A percentile compares a stretch with the other conserved stretches of the same genome.
Evolutionary conservation across 2,888 invertebrate genomes (phyloP).

Genomic region (Ceratothoa steindachneri): DNA sequence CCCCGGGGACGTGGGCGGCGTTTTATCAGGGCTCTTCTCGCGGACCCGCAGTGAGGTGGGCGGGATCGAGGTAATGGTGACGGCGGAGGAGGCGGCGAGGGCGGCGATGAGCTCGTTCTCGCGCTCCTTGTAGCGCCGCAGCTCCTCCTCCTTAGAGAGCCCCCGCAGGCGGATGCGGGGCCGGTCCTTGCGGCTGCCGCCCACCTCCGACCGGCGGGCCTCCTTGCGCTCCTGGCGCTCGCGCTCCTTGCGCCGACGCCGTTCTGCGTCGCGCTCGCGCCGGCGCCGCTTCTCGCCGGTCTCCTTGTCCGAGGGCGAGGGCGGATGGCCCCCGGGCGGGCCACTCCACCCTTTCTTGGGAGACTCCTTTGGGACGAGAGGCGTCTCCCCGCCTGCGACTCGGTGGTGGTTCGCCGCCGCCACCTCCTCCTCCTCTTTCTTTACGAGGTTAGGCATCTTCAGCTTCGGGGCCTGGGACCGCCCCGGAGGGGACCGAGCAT

Average conservation of each 20-base stretch:
- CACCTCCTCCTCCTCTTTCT: conserved; percentile 15
- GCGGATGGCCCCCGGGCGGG: neutral
- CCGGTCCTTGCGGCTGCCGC: conserved; percentile 22
- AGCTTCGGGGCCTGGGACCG: conserved; percentile 32
- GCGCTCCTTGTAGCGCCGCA: conserved; percentile 15
- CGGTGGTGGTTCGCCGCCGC: too few species aligned
- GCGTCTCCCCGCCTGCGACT: too few species aligned
- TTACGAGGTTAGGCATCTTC: conserved; percentile 37
- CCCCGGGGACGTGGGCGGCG: neutral
- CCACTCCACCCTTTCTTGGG: conserved; percentile 23
- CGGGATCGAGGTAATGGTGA: conserved; percentile 38
- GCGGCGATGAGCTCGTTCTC: conserved; percentile 29
- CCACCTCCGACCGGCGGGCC: neutral
- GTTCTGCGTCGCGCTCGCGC: conserved; percentile 18
- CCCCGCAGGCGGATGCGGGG: conserved; percentile 1
- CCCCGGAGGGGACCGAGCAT: neutral
- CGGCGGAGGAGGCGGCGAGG: conserved; percentile 31
- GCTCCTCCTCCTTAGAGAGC: conserved; percentile 20
- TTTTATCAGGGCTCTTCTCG: conserved; percentile 11
- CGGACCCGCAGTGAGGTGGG: conserved; percentile 18
- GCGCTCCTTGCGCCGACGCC: neutral
- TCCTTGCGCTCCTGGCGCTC: neutral
- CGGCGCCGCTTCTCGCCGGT: neutral
- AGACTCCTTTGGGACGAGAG: conserved; percentile 11
- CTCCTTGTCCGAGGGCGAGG: neutral